Conservation (phyloP, 2,888 invertebrate species). For the Caenorhabditis sp. region DNA sequence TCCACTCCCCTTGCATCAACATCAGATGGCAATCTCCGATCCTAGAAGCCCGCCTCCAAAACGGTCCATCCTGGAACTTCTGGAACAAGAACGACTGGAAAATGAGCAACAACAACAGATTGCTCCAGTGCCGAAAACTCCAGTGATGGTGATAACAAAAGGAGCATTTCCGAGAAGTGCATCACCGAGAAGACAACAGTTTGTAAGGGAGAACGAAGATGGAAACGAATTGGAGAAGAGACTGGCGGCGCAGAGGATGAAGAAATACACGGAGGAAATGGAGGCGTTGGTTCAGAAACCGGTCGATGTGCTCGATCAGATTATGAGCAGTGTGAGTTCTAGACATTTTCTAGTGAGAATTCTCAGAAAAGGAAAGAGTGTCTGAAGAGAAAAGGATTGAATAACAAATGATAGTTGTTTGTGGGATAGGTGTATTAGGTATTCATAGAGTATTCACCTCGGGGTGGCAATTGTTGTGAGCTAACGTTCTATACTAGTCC, state of each 20-base stretch:
- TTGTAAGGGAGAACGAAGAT: conserved; percentile 64
- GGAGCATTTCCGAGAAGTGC: conserved; percentile 52
- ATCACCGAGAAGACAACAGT: conserved; percentile 54
- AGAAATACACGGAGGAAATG: conserved; percentile 63
- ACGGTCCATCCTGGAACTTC: conserved; percentile 64
- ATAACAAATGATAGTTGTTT: conserved; percentile 30
- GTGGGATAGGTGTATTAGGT: background rate
- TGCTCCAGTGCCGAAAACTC: conserved; percentile 50
- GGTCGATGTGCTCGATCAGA: conserved; percentile 50
- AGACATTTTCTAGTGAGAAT: background rate
- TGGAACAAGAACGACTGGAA: conserved; percentile 53
- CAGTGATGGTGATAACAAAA: conserved; percentile 53
- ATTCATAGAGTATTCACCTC: conserved; percentile 7
- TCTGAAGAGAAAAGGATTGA: conserved; percentile 25
- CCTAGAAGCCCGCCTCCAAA: conserved; percentile 67
- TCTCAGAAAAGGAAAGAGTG: background rate
- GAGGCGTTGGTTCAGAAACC: conserved; percentile 27
- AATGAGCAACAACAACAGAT: conserved; percentile 54
- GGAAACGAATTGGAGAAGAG: conserved; percentile 71
- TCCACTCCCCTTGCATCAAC: conserved; percentile 33
- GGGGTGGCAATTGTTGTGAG: background rate
- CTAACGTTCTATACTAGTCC: background rate
- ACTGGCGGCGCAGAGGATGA: conserved; percentile 71
- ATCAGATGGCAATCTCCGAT: conserved; percentile 37
- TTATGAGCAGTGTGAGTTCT: conserved; percentile 56